phyloP scores from a whole-genome alignment of 1,140 invertebrate genomes.

The Mamestra configurata region DNA sequence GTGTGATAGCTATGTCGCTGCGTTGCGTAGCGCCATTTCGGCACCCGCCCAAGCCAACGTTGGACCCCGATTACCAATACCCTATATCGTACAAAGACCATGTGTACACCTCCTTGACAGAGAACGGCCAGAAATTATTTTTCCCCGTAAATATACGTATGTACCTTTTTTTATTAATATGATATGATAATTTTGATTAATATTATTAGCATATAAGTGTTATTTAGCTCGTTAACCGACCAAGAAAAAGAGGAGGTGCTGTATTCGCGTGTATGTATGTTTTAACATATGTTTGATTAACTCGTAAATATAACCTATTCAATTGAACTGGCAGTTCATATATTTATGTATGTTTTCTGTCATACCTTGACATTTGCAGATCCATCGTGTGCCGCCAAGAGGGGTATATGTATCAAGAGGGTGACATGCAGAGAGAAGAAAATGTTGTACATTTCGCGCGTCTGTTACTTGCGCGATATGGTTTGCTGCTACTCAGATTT shows the following conservation, averaged over 20 bases:
- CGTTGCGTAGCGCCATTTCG: background rate
- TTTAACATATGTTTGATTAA: too few relatives aligned
- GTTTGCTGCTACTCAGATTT: constrained; percentile 73
- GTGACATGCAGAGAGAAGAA: constrained; percentile 64
- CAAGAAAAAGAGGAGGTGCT: too few relatives aligned
- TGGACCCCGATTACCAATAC: constrained; percentile 57
- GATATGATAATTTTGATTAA: background rate
- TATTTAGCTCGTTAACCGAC: too few relatives aligned
- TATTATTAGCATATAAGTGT: background rate
- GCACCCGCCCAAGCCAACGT: background rate
- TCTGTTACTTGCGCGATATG: constrained; percentile 66
- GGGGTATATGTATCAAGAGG: constrained; percentile 66
- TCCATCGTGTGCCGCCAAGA: constrained; percentile 66
- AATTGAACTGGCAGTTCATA: too few relatives aligned
- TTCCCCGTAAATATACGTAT: constrained; percentile 68
- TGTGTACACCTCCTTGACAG: constrained; percentile 62
- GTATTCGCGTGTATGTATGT: too few relatives aligned
- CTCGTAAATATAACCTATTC: too few relatives aligned
- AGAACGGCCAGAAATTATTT: constrained; percentile 67
- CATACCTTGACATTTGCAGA: constrained; percentile 57
- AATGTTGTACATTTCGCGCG: constrained; percentile 69
- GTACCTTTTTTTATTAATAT: constrained; percentile 47
- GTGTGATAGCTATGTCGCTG: background rate
- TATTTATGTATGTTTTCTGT: background rate
- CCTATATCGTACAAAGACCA: constrained; percentile 66